Percentiles rank a stretch among this genome's conserved stretches.
Conservation (phyloP, 1,140 invertebrate species). For the Fopius arisanus region DNA sequence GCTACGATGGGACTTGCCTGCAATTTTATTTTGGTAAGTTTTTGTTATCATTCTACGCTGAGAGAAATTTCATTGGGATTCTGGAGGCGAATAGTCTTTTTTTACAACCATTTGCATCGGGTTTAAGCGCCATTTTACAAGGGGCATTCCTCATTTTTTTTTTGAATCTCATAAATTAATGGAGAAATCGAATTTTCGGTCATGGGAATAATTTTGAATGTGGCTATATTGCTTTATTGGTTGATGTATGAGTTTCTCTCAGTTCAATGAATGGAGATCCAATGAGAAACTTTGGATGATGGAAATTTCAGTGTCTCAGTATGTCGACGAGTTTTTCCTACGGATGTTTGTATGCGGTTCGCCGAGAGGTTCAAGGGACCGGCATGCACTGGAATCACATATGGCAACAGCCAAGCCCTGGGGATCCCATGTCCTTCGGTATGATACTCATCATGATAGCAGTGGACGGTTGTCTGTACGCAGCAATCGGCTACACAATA, state of each 20-base stretch:
- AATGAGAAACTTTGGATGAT: neutral
- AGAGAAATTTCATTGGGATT: too few species aligned
- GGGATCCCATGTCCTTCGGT: constrained; percentile 64
- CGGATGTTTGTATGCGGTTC: constrained; percentile 67
- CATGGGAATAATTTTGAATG: too few species aligned
- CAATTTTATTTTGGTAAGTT: constrained; percentile 69
- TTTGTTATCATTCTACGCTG: neutral
- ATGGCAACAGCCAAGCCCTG: constrained; percentile 62
- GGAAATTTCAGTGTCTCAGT: constrained; percentile 63
- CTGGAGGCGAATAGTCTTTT: too few species aligned
- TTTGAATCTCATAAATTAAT: too few species aligned
- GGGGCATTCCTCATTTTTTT: too few species aligned
- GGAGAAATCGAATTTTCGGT: too few species aligned
- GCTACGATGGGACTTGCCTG: constrained; percentile 64
- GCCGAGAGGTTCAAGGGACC: constrained; percentile 68
- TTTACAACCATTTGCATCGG: too few species aligned
- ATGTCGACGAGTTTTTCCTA: constrained; percentile 74
- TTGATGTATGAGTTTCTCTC: too few species aligned
- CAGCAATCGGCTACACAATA: constrained; percentile 51
- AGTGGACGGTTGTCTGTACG: constrained; percentile 57
- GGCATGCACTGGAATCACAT: constrained; percentile 63
- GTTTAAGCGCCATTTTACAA: too few species aligned
- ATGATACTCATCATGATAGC: constrained; percentile 53
- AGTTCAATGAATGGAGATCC: neutral
- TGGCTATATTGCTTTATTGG: too few species aligned